phyloP scores from a whole-genome alignment of 2,113 vertebrate genomes.

The Leucopsar rothschildi region DNA sequence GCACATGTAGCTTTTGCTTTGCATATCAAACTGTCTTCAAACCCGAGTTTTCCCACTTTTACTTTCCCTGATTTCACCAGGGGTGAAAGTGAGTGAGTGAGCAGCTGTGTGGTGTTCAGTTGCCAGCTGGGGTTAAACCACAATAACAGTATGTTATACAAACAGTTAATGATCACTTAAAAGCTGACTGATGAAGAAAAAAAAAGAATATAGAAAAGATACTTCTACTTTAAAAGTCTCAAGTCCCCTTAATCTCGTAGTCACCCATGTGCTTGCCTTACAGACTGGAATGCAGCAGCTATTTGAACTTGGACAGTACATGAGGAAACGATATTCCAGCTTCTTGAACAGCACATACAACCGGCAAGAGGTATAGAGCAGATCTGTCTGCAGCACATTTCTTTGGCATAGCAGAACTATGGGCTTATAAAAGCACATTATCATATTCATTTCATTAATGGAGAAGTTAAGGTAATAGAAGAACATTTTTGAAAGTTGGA shows the following conservation, averaged over 20 bases:
- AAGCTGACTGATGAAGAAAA: not conserved
- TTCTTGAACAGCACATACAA: conserved; percentile 81
- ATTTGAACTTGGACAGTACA: conserved; percentile 80
- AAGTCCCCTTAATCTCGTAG: not conserved
- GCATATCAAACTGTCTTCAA: not conserved
- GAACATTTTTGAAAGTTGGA: not conserved
- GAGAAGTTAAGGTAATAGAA: not conserved
- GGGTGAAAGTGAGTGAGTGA: not conserved
- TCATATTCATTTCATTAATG: not conserved
- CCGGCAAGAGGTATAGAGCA: conserved; percentile 73
- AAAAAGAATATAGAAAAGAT: not conserved
- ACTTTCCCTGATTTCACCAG: not conserved
- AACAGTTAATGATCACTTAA: not conserved
- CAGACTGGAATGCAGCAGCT: conserved; percentile 87
- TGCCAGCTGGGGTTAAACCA: not conserved
- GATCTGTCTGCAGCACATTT: not conserved
- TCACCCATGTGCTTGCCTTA: not conserved
- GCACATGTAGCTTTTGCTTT: not conserved
- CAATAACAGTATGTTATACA: not conserved
- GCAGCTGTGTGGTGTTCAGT: not conserved
- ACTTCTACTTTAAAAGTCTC: not conserved
- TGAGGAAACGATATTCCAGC: conserved; percentile 72
- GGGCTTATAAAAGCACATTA: not conserved
- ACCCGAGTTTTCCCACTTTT: not conserved
- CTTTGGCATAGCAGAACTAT: not conserved